Conservation (phyloP, 2,888 invertebrate species). For the Stenichneumon culpator region DNA sequence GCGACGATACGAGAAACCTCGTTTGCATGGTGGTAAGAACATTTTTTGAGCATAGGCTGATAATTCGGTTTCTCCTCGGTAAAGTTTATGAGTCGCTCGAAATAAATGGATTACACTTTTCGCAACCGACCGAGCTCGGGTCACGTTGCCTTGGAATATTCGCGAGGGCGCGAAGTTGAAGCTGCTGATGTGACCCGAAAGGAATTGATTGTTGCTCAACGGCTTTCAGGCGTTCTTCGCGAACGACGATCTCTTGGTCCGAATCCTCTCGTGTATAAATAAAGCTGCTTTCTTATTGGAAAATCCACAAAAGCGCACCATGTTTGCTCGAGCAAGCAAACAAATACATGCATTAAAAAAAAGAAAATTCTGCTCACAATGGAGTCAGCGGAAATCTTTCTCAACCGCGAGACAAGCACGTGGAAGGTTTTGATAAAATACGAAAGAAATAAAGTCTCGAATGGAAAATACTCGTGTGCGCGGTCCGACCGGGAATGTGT, state of each 20-base stretch:
- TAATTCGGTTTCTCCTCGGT: no score
- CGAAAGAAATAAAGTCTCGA: background rate
- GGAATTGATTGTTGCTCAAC: no score
- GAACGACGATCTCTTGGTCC: no score
- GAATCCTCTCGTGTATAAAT: background rate
- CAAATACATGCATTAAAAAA: background rate
- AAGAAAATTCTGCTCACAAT: background rate
- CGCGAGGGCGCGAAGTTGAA: background rate
- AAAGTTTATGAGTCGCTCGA: no score
- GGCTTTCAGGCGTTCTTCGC: no score
- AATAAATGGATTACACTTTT: no score
- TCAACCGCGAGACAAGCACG: background rate
- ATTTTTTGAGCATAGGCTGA: no score
- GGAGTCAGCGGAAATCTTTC: slow-evolving; percentile 4
- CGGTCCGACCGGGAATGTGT: slow-evolving; percentile 12
- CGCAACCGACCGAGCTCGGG: no score
- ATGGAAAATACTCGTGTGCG: slow-evolving; percentile 24
- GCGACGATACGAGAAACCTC: no score
- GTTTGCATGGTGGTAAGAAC: no score
- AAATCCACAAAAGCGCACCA: background rate
- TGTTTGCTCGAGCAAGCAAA: background rate
- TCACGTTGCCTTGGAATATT: background rate
- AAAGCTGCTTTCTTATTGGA: background rate
- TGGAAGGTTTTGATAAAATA: background rate
- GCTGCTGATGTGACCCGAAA: background rate